Conservation (phyloP, 30 jellyfish, hydroid and myxozoan genomes). For the Cassiopea andromeda region DNA sequence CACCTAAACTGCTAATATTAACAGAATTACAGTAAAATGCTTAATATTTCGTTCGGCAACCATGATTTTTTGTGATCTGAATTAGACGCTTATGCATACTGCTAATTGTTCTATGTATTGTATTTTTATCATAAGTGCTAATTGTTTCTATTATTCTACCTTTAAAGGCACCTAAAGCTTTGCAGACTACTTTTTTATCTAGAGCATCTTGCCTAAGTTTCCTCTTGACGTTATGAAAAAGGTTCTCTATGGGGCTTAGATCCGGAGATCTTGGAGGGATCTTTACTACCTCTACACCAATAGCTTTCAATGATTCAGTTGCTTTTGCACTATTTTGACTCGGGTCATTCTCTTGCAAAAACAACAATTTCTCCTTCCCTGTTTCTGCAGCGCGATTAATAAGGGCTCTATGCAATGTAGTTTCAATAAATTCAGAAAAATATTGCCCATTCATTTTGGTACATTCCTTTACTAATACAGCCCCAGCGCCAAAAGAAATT, state of each 20-base stretch:
- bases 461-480: no score
- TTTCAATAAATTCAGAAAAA: no score
- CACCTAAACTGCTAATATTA: no score
- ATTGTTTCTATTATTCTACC: neutral
- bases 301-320: neutral
- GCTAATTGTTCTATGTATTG: neutral
- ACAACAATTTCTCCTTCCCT: no score
- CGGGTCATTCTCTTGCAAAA: neutral
- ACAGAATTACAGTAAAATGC: no score
- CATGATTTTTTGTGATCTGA: neutral
- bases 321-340: neutral
- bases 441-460: no score
- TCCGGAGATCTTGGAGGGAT: neutral
- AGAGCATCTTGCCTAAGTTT: neutral
- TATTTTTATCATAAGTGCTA: no score
- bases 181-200: neutral
- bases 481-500: no score
- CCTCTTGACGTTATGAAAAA: neutral
- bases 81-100: neutral
- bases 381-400: no score
- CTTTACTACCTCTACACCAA: neutral
- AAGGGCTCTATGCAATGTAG: no score
- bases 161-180: neutral
- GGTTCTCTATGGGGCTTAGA: neutral
- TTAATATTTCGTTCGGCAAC: neutral